Evolutionary conservation across 2,797 vertebrate genomes (phyloP).

Genomic region (Diceros bicornis): DNA sequence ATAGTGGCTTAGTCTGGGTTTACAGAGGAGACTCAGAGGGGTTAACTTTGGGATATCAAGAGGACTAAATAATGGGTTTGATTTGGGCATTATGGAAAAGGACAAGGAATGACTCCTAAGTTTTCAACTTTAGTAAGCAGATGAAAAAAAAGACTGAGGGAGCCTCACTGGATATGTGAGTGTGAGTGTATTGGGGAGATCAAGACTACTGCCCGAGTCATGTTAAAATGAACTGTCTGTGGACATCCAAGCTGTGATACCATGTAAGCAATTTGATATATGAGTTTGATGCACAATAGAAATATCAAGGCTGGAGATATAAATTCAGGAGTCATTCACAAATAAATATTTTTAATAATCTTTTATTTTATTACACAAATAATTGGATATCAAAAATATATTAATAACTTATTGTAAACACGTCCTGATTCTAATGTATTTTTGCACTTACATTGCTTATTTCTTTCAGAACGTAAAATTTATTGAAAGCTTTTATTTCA

Average conservation of each 20-base stretch:
- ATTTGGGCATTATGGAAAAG: not conserved
- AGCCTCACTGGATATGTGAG: not conserved
- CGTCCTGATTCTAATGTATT: not conserved
- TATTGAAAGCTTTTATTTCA: not conserved
- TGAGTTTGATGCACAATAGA: not conserved
- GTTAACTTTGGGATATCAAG: not conserved
- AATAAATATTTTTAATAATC: not conserved
- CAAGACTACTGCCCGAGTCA: not conserved
- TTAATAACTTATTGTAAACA: not conserved
- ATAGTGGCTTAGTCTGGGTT: not conserved
- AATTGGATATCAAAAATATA: not conserved
- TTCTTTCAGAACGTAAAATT: slow-evolving; percentile 7
- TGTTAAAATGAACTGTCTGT: not conserved
- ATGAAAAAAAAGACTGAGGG: not conserved
- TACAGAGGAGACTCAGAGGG: not conserved
- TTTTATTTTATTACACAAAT: not conserved
- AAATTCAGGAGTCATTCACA: not conserved
- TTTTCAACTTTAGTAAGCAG: not conserved
- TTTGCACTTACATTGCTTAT: not conserved
- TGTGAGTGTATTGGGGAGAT: not conserved
- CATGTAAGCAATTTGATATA: not conserved
- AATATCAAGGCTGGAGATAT: not conserved
- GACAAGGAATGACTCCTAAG: not conserved
- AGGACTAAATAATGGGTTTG: not conserved
- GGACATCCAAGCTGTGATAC: not conserved